Evolutionary conservation across 2,797 vertebrate genomes (phyloP), one percentile per base, ranked within the genome.

Genomic region (Neomorphus geoffroyi): DNA sequence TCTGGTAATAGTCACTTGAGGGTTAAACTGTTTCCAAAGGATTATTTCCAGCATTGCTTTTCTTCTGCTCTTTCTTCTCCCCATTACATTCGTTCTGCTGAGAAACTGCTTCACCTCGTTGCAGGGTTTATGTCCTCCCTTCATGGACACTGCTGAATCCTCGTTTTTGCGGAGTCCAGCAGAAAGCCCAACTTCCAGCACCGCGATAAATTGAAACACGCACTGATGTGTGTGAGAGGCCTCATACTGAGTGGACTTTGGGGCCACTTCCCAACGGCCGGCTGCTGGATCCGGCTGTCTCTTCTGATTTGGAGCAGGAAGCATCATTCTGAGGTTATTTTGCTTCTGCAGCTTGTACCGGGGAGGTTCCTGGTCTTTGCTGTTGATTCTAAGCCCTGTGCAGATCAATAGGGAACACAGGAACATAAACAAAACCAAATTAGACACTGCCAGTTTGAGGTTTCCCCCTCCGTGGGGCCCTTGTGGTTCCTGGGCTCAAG

Each of bases 361-460:
- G 28, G 45, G 60, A 39, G 27, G 30, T n/a, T 85, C 15, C 78
- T 78, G 78, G 82, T 61, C 33, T 86, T 91, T 80, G 84, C 86
- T 94, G 93, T 86, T 93, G 75, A 86, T 93, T 87, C 81, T 71
- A 70, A 86, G 53, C 67, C 62, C 33, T 50, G 1, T 39, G 78
- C 74, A 90, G 89, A 94, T 97, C 95, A 94, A 91, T 81, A 71
- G 53, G 50, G 87, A 96, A 28, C 57, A 51, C 2, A 86, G 84
- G 69, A 80, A 88, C 78, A 74, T 92, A 96, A 96, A 95, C 88
- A 97, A 95, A 96, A 91, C 93, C 83, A 84, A 96, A 92, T 93
- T 95, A 96, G 88, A 96, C 14, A 2, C 92, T 95, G 95, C 91
- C 90, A 92, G 93, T 96, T 96, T 96, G 97, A 96, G 94, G 95